A percentile compares a stretch with the other conserved stretches of the same genome.
Conservation (phyloP, 2,113 vertebrate species). For the Hippoglossus stenolepis region DNA sequence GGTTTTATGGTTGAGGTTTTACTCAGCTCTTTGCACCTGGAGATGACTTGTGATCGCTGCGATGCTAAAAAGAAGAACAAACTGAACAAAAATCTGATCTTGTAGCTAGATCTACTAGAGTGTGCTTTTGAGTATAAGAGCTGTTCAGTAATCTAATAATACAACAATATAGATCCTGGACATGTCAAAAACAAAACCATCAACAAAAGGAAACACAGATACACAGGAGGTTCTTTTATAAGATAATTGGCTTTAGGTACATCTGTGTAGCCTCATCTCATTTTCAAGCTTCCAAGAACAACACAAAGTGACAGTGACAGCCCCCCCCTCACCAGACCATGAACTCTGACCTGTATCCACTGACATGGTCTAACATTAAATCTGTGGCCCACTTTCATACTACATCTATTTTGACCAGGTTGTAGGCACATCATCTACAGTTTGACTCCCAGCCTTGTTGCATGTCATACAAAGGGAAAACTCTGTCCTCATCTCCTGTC, state of each 20-base stretch:
- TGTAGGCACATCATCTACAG: background rate
- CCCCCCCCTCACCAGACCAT: background rate
- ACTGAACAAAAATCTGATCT: no score
- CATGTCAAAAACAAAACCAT: no score
- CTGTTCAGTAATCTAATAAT: no score
- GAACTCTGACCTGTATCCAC: slow-evolving; percentile 11
- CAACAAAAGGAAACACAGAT: background rate
- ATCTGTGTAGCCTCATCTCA: no score
- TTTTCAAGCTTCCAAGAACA: no score
- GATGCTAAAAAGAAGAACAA: no score
- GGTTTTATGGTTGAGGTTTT: slow-evolving; percentile 12
- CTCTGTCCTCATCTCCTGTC: background rate
- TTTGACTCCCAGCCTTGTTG: background rate
- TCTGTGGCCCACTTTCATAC: background rate
- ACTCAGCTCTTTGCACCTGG: background rate
- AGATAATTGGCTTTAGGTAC: background rate
- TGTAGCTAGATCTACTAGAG: no score
- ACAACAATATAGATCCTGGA: no score
- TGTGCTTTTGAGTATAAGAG: no score
- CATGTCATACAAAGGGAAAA: background rate
- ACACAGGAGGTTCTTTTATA: background rate
- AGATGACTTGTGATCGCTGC: background rate
- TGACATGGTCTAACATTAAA: background rate
- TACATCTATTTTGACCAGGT: background rate
- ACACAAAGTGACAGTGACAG: no score